These are phyloP conservation scores for Amphiprion ocellaris DNA, from an alignment of 2,113 vertebrate species.

Conservation along the genomic window DNA sequence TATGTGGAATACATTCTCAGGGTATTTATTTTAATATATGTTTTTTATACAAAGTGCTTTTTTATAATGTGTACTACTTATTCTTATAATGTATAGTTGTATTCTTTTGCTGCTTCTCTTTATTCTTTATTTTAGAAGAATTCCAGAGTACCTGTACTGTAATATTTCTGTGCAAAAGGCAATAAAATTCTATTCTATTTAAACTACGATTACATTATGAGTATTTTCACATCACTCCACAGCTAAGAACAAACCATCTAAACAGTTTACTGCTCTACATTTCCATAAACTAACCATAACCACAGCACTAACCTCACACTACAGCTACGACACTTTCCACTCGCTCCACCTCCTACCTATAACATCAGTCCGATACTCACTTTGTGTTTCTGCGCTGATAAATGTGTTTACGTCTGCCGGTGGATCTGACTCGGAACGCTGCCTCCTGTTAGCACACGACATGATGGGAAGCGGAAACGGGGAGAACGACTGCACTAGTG, in stretches of 20 bases:
- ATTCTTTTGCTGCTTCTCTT: too few relatives aligned
- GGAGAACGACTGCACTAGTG: constrained; percentile 75
- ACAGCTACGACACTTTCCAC: not conserved
- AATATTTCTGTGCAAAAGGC: too few relatives aligned
- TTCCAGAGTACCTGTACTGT: too few relatives aligned
- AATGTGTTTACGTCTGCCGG: constrained; percentile 15
- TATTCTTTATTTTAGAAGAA: too few relatives aligned
- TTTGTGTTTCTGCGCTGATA: constrained; percentile 16
- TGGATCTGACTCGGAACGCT: constrained; percentile 25
- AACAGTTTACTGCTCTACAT: not conserved
- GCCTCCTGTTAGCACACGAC: constrained; percentile 61
- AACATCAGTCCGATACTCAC: constrained; percentile 67
- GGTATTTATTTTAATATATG: too few relatives aligned
- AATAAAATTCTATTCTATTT: too few relatives aligned
- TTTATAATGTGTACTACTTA: too few relatives aligned
- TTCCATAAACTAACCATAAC: not conserved
- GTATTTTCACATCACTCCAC: too few relatives aligned
- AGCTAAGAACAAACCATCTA: not conserved
- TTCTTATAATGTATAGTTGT: too few relatives aligned
- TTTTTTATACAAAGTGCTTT: too few relatives aligned
- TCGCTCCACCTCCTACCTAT: constrained; percentile 2
- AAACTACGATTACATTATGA: too few relatives aligned
- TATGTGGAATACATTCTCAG: too few relatives aligned
- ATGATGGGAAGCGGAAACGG: constrained; percentile 65
- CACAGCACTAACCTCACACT: not conserved